Percentiles rank a stretch among this genome's conserved stretches.
Conservation (phyloP, 2,113 vertebrate species). For the Amia ocellicauda region DNA sequence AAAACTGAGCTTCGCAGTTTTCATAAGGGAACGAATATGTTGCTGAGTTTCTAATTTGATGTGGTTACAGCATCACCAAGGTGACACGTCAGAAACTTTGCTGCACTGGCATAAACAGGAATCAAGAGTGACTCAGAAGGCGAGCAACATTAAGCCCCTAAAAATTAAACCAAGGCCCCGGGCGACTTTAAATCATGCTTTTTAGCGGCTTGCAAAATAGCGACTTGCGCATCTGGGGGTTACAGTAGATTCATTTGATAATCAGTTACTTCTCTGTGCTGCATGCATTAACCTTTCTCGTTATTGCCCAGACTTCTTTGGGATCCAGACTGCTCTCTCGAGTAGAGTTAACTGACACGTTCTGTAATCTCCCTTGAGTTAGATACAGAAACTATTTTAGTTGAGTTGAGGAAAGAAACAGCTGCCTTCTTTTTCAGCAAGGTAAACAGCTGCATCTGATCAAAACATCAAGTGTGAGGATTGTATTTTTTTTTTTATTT, state of each 20-base stretch:
- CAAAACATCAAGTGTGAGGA: slow-evolving; percentile 39
- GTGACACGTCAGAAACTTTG: neutral
- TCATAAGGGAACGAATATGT: too few species aligned
- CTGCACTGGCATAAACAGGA: neutral
- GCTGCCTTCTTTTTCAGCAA: slow-evolving; percentile 32
- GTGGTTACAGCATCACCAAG: neutral
- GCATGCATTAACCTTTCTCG: slow-evolving; percentile 55
- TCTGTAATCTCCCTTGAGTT: slow-evolving; percentile 40
- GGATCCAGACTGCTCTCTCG: neutral
- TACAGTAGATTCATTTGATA: slow-evolving; percentile 33
- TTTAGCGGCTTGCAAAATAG: slow-evolving; percentile 3
- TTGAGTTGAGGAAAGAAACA: slow-evolving; percentile 41
- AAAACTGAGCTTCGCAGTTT: too few species aligned
- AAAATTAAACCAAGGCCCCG: neutral
- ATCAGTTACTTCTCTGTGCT: slow-evolving; percentile 38
- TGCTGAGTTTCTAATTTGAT: neutral
- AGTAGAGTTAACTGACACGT: slow-evolving; percentile 26
- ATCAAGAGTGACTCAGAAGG: slow-evolving; percentile 1
- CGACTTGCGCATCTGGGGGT: neutral
- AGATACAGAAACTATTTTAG: slow-evolving; percentile 30
- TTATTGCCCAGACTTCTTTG: slow-evolving; percentile 36
- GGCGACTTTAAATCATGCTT: neutral
- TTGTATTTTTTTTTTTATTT: slow-evolving; percentile 29
- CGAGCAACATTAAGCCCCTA: neutral
- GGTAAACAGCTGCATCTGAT: slow-evolving; percentile 58